A percentile compares a stretch with the other conserved stretches of the same genome.
Evolutionary conservation across 2,113 vertebrate species (phyloP).

Genomic region (Silurus meridionalis): DNA sequence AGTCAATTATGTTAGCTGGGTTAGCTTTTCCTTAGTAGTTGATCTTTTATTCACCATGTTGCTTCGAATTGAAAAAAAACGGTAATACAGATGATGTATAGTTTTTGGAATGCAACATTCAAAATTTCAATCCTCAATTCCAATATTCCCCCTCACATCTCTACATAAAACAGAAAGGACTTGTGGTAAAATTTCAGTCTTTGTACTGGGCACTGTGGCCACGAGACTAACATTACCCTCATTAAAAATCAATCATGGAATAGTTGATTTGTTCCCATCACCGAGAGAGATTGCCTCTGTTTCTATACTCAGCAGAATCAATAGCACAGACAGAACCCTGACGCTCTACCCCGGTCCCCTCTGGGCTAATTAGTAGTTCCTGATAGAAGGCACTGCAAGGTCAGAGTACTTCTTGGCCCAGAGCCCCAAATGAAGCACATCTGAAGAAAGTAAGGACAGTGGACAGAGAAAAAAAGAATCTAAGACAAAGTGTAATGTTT

Average conservation of each 20-base stretch:
- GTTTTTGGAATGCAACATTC: background rate
- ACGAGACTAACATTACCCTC: conserved; percentile 3
- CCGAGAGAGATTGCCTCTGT: background rate
- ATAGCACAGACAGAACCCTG: background rate
- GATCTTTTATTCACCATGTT: background rate
- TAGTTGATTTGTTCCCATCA: background rate
- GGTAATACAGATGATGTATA: background rate
- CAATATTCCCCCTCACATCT: background rate
- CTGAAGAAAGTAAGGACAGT: background rate
- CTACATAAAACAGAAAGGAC: background rate
- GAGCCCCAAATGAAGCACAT: background rate
- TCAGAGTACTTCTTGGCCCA: conserved; percentile 12
- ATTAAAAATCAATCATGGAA: background rate
- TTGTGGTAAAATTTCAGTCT: background rate
- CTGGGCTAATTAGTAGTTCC: conserved; percentile 29
- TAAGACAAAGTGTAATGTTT: background rate
- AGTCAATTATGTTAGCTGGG: too few species aligned
- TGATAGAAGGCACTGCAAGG: conserved; percentile 33
- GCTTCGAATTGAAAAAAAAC: too few species aligned
- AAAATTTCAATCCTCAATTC: too few species aligned
- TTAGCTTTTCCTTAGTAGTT: background rate
- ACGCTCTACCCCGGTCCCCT: background rate
- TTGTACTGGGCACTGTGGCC: background rate
- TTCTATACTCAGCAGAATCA: background rate
- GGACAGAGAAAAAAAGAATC: background rate